phyloP scores from a whole-genome alignment of 2,797 vertebrate genomes.

The Spondyliosoma cantharus region DNA sequence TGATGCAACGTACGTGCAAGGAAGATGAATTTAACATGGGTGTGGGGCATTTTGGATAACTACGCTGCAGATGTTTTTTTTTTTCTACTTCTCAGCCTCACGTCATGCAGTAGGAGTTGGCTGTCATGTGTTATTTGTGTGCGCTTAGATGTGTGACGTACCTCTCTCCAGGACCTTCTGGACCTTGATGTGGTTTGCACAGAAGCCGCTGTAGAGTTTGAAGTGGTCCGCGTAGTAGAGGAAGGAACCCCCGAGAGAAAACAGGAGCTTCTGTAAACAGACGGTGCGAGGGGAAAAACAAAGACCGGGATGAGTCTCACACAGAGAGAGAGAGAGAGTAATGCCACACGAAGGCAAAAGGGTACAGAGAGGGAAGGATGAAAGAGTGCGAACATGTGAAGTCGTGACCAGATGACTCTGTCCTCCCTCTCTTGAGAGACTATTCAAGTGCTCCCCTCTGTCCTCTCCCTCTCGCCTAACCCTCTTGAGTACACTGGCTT shows the following conservation, averaged over 20 bases:
- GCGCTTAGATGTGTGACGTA: slow-evolving; percentile 67
- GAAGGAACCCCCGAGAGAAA: slow-evolving; percentile 98
- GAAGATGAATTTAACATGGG: slow-evolving; percentile 17
- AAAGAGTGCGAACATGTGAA: slow-evolving; percentile 66
- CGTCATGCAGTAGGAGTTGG: background rate
- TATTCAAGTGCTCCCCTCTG: slow-evolving; percentile 22
- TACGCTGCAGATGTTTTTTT: slow-evolving; percentile 8
- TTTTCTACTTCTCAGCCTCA: background rate
- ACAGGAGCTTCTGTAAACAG: slow-evolving; percentile 91
- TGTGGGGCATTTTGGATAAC: slow-evolving; percentile 3
- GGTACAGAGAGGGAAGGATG: slow-evolving; percentile 36
- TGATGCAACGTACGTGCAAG: slow-evolving; percentile 74
- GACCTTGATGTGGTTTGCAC: slow-evolving; percentile 98
- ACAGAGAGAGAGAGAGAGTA: slow-evolving; percentile 40
- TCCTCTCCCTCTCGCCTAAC: slow-evolving; percentile 39
- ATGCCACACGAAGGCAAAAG: slow-evolving; percentile 26
- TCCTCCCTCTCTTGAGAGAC: slow-evolving; percentile 42
- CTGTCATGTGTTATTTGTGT: background rate
- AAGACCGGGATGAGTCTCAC: slow-evolving; percentile 26
- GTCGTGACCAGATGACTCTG: slow-evolving; percentile 45
- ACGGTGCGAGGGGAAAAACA: slow-evolving; percentile 11
- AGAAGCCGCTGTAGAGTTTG: slow-evolving; percentile 98
- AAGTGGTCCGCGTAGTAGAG: slow-evolving; percentile 99
- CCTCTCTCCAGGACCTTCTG: slow-evolving; percentile 98
- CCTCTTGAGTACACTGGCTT: slow-evolving; percentile 54